Conservation (phyloP, 2,888 invertebrate species). For the Nineta flava region DNA sequence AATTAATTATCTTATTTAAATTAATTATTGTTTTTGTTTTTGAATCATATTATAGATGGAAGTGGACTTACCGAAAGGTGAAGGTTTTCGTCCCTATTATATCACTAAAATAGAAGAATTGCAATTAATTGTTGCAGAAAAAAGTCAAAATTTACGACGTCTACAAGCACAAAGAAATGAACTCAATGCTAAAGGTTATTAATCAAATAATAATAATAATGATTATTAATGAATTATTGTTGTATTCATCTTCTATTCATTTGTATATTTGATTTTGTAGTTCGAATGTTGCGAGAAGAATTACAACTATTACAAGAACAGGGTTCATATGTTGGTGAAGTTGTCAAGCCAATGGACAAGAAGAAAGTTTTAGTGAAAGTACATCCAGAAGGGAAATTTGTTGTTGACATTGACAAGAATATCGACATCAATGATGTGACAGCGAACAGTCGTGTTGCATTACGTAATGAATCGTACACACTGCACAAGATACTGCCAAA, state of each 20-base stretch:
- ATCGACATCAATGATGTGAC: conserved; percentile 97
- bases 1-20: not conserved
- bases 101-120: conserved; percentile 96
- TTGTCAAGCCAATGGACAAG: conserved; percentile 99
- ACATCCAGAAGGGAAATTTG: conserved; percentile 98
- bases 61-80: conserved; percentile 56
- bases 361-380: conserved; percentile 99
- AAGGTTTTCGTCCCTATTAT: conserved; percentile 91
- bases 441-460: conserved; percentile 92
- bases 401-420: conserved; percentile 97
- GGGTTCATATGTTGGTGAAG: conserved; percentile 98
- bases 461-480: conserved; percentile 96
- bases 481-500: conserved; percentile 97
- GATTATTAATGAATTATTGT: not conserved
- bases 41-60: conserved; percentile 42
- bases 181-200: conserved; percentile 96
- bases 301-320: conserved; percentile 92
- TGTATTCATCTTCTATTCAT: not conserved
- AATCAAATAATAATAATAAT: conserved; percentile 10
- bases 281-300: conserved; percentile 94
- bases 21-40: not conserved
- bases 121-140: conserved; percentile 90
- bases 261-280: conserved; percentile 30
- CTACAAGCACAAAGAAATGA: conserved; percentile 98
- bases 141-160: conserved; percentile 90